Conservation (phyloP, 2,888 invertebrate genomes). For the Rhogogaster chlorosoma region DNA sequence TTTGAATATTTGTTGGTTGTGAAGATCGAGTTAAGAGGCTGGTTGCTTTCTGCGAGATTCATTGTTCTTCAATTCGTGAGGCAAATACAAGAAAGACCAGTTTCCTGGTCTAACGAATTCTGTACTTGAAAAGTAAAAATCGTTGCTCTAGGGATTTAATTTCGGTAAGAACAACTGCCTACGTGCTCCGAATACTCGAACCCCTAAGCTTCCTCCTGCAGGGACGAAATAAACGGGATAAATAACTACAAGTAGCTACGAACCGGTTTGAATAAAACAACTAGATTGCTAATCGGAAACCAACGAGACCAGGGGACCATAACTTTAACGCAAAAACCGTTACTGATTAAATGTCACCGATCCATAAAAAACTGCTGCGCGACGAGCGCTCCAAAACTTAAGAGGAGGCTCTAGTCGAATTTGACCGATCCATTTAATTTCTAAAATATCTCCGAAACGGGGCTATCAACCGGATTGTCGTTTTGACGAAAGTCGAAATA, state of each 20-base stretch:
- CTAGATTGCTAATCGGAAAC: conserved; percentile 37
- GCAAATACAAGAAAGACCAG: conserved; percentile 54
- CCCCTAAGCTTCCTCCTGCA: neutral
- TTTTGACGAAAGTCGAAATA: too few relatives aligned
- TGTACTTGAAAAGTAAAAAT: conserved; percentile 44
- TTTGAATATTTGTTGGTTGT: conserved; percentile 20
- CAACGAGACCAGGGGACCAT: neutral
- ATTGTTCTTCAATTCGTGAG: conserved; percentile 46
- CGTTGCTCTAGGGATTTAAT: conserved; percentile 49
- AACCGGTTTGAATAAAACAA: conserved; percentile 41
- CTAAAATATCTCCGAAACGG: too few relatives aligned
- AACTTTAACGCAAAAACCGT: neutral
- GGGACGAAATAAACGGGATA: conserved; percentile 35
- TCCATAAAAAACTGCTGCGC: neutral
- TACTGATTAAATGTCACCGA: neutral
- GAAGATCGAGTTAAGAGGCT: neutral
- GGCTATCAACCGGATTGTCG: too few relatives aligned
- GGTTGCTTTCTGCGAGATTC: conserved; percentile 18
- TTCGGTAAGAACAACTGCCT: conserved; percentile 49
- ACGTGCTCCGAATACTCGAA: conserved; percentile 12
- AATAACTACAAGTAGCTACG: conserved; percentile 42
- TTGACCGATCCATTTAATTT: too few relatives aligned
- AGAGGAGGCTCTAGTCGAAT: too few relatives aligned
- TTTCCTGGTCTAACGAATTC: conserved; percentile 52
- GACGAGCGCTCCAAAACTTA: too few relatives aligned